Conservation (phyloP, 2,888 invertebrate species). For the Baccha elongata region DNA sequence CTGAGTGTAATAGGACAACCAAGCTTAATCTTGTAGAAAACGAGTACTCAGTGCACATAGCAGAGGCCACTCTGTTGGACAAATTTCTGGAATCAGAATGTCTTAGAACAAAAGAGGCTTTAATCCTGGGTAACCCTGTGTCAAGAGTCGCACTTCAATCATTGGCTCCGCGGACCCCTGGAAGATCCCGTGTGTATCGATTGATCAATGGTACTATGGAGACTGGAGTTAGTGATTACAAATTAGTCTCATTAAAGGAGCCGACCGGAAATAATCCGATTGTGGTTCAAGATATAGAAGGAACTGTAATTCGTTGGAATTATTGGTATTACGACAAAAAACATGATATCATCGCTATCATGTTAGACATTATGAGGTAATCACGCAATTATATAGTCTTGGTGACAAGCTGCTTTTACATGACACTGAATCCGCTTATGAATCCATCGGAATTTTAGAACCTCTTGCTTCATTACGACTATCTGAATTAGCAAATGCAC, state of each 20-base stretch:
- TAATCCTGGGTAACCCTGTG: background rate
- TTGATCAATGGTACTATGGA: background rate
- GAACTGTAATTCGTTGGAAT: background rate
- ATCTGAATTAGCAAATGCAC: too few species aligned
- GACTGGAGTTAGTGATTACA: conserved; percentile 3
- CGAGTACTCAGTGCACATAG: background rate
- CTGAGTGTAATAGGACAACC: too few species aligned
- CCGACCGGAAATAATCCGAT: conserved; percentile 7
- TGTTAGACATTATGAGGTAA: too few species aligned
- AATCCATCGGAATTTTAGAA: too few species aligned
- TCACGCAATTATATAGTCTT: too few species aligned
- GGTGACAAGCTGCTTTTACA: too few species aligned
- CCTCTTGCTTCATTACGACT: too few species aligned
- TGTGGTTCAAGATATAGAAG: background rate
- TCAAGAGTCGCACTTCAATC: conserved; percentile 7
- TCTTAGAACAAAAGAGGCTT: background rate
- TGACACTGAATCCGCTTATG: too few species aligned
- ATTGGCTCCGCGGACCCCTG: background rate
- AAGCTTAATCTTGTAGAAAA: too few species aligned
- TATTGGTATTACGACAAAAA: background rate
- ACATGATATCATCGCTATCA: background rate
- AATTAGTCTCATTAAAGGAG: background rate
- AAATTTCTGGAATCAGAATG: background rate
- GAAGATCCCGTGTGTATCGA: background rate
- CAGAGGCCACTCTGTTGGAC: background rate